Conservation (phyloP, 2,797 vertebrate species). For the Triplophysa bombifrons region DNA sequence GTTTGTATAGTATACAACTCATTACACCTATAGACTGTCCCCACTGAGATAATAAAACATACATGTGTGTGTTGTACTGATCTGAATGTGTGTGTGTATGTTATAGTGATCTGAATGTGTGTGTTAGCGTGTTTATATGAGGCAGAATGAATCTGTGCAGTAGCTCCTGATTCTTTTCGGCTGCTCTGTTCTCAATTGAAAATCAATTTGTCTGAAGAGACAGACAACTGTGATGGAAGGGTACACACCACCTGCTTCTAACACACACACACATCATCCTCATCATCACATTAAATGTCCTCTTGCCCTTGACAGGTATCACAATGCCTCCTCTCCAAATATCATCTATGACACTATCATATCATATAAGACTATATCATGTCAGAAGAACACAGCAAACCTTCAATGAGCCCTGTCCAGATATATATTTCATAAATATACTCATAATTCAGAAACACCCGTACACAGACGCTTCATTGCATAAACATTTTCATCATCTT, state of each 20-base stretch:
- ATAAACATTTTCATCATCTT: constrained; percentile 43
- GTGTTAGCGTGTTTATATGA: constrained; percentile 22
- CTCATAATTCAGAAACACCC: constrained; percentile 47
- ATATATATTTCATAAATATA: constrained; percentile 46
- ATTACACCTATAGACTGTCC: too few relatives aligned
- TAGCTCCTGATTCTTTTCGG: constrained; percentile 8
- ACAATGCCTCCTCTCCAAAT: neutral
- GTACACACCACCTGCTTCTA: neutral
- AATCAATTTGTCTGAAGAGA: neutral
- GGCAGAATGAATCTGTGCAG: neutral
- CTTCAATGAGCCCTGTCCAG: constrained; percentile 24
- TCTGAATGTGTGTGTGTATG: constrained; percentile 4
- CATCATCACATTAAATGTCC: too few relatives aligned
- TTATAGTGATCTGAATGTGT: constrained; percentile 3
- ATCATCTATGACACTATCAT: constrained; percentile 13
- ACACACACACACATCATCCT: constrained; percentile 45
- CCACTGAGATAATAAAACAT: too few relatives aligned
- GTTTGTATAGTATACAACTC: too few relatives aligned
- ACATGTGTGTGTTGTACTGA: too few relatives aligned
- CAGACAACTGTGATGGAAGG: neutral
- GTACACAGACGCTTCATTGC: constrained; percentile 34
- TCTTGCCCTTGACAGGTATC: constrained; percentile 9
- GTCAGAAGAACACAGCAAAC: constrained; percentile 52
- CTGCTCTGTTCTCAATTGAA: constrained; percentile 20
- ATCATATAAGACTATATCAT: neutral